Base-by-base conservation (phyloP, 2,797 vertebrate genomes). In the Trachops cirrhosus region DNA sequence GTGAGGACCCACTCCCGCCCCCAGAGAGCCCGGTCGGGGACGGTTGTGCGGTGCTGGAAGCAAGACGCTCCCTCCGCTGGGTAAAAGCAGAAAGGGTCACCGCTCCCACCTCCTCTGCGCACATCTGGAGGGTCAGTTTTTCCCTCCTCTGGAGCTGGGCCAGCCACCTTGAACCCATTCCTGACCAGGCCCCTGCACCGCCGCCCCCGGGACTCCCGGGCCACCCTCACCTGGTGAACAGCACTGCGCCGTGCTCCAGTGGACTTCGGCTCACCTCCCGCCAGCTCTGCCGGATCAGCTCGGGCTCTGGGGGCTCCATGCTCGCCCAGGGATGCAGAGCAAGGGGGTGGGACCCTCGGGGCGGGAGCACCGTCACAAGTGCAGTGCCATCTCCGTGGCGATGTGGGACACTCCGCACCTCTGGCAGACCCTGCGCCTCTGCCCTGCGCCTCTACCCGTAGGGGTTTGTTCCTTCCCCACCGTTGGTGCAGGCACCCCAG, bases 271-370 rank as follows among this genome's bases (percentile, higher is more conserved):
- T 99, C 94, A 99, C 98, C 94, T 98, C 99, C 98, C 97, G 98
- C 99, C 99, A 99, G 99, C 99, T 99, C 98, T 99, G 98, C 95
- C 99, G 99, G 98, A 99, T 99, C 98, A 99, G 98, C 98, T 99
- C 99, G 77, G 99, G 99, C 85, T 98, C 98, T 11, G 97, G 57
- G 59, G 73, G 93, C 96, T 98, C 98, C 98, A 98, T 98, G 96
- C 91, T 95, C 34, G 84, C 62, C 68, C 37, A 7, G 79, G 85
- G 39, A 46, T 22, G 29, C 71, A 3, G 52, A 78, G 52, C 8
- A 16, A 80, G 12, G 50, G 64, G 57, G 84, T 82, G 89, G 68
- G 86, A 96, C 95, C 83, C 89, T 92, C 44, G 1, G 89, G 94
- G 94, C 71, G 39, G 54, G 37, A 80, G 52, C 16, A 62, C 93